These are phyloP conservation scores for Progne subis DNA, from an alignment of 2,113 vertebrate species.

Conservation along the genomic window DNA sequence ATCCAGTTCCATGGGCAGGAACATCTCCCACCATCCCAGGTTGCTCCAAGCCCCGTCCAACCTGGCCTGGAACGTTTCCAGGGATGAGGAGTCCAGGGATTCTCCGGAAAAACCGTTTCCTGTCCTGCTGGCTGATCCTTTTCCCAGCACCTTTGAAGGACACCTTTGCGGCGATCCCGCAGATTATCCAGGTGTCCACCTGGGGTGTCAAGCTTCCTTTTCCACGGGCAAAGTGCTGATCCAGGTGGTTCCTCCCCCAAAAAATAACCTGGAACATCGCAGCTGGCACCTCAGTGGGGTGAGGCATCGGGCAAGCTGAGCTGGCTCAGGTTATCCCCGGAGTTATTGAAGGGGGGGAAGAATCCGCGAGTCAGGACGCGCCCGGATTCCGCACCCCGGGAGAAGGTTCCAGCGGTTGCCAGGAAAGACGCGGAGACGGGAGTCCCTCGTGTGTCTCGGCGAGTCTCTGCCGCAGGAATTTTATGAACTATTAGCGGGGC, in stretches of 20 bases:
- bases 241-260: not conserved
- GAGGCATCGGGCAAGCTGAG: not conserved
- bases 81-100: not conserved
- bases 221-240: not conserved
- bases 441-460: not conserved
- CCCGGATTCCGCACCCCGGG: fast-evolving
- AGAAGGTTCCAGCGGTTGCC: not conserved
- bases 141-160: not conserved
- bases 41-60: fast-evolving
- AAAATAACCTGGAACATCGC: not conserved
- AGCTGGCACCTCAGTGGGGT: not conserved
- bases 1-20: not conserved
- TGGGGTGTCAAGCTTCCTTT: fast-evolving
- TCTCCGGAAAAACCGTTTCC: not conserved
- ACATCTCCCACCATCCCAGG: not conserved
- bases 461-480: not conserved
- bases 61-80: not conserved
- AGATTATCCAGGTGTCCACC: fast-evolving
- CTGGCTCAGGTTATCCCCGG: not conserved
- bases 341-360: not conserved
- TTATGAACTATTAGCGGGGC: not conserved
- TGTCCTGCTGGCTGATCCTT: not conserved
- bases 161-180: not conserved
- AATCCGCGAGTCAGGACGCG: fast-evolving
- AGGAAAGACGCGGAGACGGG: fast-evolving